Conservation (phyloP, 1,140 invertebrate genomes). For the Trichonephila clavata region DNA sequence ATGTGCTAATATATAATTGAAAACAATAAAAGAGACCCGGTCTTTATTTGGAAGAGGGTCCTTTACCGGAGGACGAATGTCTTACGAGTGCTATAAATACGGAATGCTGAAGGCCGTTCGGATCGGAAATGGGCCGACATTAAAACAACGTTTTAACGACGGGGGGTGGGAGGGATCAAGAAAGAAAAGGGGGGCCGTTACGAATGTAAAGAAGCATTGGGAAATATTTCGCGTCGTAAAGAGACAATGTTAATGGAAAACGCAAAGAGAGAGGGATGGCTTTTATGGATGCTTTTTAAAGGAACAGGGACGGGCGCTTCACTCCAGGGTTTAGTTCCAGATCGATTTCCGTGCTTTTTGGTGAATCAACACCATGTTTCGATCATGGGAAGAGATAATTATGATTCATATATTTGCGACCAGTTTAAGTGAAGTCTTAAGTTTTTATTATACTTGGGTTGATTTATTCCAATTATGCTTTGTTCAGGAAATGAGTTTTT, state of each 20-base stretch:
- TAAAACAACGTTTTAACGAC: conserved; percentile 75
- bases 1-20: conserved; percentile 75
- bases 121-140: conserved; percentile 72
- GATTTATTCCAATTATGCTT: no score
- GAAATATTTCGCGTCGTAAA: conserved; percentile 73
- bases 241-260: conserved; percentile 76
- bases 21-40: conserved; percentile 71
- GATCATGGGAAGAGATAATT: neutral
- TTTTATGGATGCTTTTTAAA: conserved; percentile 74
- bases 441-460: no score
- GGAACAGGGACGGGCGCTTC: conserved; percentile 5
- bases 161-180: neutral
- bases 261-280: conserved; percentile 73
- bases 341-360: conserved; percentile 21
- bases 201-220: conserved; percentile 76
- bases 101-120: conserved; percentile 60
- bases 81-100: conserved; percentile 70
- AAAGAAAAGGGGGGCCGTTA: conserved; percentile 13
- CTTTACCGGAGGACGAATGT: conserved; percentile 53
- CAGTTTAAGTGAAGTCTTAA: no score
- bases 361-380: neutral
- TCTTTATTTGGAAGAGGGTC: conserved; percentile 57
- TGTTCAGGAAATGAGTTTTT: no score
- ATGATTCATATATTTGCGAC: neutral
- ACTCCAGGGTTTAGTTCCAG: neutral